These are phyloP conservation scores for Meloidogyne chitwoodi DNA, from an alignment of 1,140 invertebrate genomes.

Conservation along the genomic window DNA sequence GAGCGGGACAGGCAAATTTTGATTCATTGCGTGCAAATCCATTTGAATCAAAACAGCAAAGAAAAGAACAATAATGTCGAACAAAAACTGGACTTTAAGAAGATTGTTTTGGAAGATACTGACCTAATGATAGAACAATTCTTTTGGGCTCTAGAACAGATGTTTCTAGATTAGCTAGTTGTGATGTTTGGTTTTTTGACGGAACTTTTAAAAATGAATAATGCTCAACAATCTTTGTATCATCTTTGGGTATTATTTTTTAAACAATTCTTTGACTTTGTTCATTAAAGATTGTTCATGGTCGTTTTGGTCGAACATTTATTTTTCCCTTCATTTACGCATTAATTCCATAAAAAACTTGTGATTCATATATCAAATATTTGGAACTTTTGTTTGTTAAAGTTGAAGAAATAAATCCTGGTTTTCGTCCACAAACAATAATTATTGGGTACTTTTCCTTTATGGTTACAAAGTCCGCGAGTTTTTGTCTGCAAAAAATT, in stretches of 20 bases:
- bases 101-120: neutral
- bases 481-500: too few relatives aligned
- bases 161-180: neutral
- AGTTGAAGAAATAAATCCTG: too few relatives aligned
- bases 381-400: neutral
- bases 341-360: neutral
- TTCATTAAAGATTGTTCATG: too few relatives aligned
- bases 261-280: neutral
- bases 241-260: neutral
- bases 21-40: slow-evolving; percentile 95
- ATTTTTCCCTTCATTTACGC: neutral
- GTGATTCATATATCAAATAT: neutral
- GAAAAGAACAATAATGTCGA: slow-evolving; percentile 86
- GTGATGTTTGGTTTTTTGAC: neutral
- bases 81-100: too few relatives aligned
- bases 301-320: too few relatives aligned
- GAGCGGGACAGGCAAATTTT: slow-evolving; percentile 84
- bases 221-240: neutral
- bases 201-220: neutral
- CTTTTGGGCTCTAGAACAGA: neutral
- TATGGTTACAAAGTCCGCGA: too few relatives aligned
- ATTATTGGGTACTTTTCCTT: too few relatives aligned
- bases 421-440: too few relatives aligned
- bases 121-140: neutral
- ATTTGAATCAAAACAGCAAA: slow-evolving; percentile 82